phyloP scores from a whole-genome alignment of 1,140 invertebrate species.

The Drosophila pallidifrons region DNA sequence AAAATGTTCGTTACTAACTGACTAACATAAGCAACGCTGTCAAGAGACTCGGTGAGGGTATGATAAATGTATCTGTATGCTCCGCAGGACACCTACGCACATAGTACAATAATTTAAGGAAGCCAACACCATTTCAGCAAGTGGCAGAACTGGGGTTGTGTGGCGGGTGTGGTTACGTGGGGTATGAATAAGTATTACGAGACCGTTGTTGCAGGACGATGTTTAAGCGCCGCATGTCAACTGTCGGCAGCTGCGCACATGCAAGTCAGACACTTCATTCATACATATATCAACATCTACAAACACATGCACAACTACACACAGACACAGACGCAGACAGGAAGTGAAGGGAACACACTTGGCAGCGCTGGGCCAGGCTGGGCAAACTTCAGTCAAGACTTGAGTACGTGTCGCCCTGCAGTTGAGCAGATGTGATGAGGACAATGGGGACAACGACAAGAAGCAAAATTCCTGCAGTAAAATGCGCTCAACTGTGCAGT shows the following conservation, averaged over 20 bases:
- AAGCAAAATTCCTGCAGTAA: constrained; percentile 31
- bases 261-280: constrained; percentile 73
- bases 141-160: neutral
- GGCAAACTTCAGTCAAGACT: constrained; percentile 60
- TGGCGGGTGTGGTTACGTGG: constrained; percentile 3
- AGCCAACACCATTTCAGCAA: constrained; percentile 42
- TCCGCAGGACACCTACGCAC: constrained; percentile 48
- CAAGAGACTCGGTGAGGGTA: constrained; percentile 7
- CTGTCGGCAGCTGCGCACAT: constrained; percentile 74
- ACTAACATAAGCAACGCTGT: neutral
- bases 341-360: constrained; percentile 70
- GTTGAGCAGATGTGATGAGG: constrained; percentile 22
- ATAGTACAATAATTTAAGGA: constrained; percentile 43
- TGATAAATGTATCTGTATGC: constrained; percentile 38
- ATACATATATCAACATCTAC: constrained; percentile 22
- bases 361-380: constrained; percentile 53
- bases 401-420: constrained; percentile 50
- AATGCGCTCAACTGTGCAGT: constrained; percentile 38
- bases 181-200: constrained; percentile 46
- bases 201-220: constrained; percentile 49
- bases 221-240: constrained; percentile 70
- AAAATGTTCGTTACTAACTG: neutral
- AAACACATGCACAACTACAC: constrained; percentile 8
- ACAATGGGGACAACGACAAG: constrained; percentile 24
- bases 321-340: constrained; percentile 44